Evolutionary conservation across 2,113 vertebrate species (phyloP), one percentile per base, ranked within the genome.

Genomic region (Pontoporia blainvillei): DNA sequence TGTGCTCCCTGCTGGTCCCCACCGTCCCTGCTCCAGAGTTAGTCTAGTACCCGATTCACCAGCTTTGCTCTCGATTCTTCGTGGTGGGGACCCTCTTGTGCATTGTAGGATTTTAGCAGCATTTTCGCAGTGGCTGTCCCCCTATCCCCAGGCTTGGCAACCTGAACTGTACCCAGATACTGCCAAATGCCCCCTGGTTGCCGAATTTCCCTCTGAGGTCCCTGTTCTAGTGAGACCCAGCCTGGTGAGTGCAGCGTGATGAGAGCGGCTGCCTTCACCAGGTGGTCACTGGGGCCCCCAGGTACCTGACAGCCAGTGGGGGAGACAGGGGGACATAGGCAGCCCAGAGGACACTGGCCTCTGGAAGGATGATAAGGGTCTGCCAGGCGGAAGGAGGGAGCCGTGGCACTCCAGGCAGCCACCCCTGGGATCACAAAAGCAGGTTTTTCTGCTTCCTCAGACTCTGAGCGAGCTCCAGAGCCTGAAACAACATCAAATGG

Each of bases 231-330:
- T 29, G 41, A 54, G 27, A 46, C 12, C 8, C 13, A 5, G n/a
- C 11, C 0, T n/a, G 18, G 1, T n/a, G 29, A 29, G 8, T 9
- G 3, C 36, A 25, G 44, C 7, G 3, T 27, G 41, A 14, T 18
- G 46, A 31, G 9, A 44, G 64, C 2, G 0, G 11, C 27, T 44
- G n/a, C 72, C 78, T 90, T 49, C 6, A 9, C 6, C 46, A 3
- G 31, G 36, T 0, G 14, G 46, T 82, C 64, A 18, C n/a, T 23
- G 17, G 27, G 31, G 44, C 36, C 75, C 5, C 62, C 49, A 2
- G 2, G 34, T 7, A 20, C 73, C 88, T 23, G 39, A 36, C 39
- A 1, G 21, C 31, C 72, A 3, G 6, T 25, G 15, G 15, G 14
- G 29, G 23, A 4, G 17, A 57, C 20, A 18, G 15, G 6, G 31